These are phyloP conservation scores for Polydrusus tereticollis DNA, from an alignment of 2,888 invertebrate species.

Conservation along the genomic window DNA sequence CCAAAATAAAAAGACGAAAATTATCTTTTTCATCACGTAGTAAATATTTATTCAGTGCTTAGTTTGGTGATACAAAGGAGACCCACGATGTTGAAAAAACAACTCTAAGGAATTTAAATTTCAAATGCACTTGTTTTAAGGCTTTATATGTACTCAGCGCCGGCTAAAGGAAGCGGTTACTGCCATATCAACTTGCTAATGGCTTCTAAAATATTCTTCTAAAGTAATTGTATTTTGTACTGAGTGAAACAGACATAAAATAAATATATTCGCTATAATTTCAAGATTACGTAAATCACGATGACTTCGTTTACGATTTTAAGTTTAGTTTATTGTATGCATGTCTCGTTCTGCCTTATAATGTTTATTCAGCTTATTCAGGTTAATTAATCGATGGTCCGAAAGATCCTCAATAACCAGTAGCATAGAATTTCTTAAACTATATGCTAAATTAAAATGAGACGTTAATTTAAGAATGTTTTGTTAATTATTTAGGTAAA, in stretches of 20 bases:
- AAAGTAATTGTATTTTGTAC: slow-evolving; percentile 17
- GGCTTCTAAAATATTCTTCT: slow-evolving; percentile 16
- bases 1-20: slow-evolving; percentile 10
- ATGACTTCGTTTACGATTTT: too few species aligned
- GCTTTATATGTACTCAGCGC: slow-evolving; percentile 19
- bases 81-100: slow-evolving; percentile 36
- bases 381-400: too few species aligned
- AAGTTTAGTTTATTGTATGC: too few species aligned
- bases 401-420: too few species aligned
- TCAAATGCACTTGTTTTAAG: slow-evolving; percentile 32
- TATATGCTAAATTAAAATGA: too few species aligned
- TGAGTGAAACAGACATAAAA: neutral
- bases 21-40: slow-evolving; percentile 32
- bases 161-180: slow-evolving; percentile 5
- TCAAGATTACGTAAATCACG: too few species aligned
- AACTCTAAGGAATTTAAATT: slow-evolving; percentile 34
- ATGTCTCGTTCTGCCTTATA: too few species aligned
- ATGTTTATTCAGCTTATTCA: too few species aligned
- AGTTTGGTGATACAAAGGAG: slow-evolving; percentile 38
- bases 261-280: neutral
- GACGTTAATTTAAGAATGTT: too few species aligned
- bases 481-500: too few species aligned
- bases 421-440: too few species aligned
- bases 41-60: slow-evolving; percentile 32
- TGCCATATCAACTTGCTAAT: slow-evolving; percentile 39